A percentile compares a stretch with the other conserved stretches of the same genome.
phyloP scores from a whole-genome alignment of 2,113 vertebrate genomes.

The Lophura nycthemera region DNA sequence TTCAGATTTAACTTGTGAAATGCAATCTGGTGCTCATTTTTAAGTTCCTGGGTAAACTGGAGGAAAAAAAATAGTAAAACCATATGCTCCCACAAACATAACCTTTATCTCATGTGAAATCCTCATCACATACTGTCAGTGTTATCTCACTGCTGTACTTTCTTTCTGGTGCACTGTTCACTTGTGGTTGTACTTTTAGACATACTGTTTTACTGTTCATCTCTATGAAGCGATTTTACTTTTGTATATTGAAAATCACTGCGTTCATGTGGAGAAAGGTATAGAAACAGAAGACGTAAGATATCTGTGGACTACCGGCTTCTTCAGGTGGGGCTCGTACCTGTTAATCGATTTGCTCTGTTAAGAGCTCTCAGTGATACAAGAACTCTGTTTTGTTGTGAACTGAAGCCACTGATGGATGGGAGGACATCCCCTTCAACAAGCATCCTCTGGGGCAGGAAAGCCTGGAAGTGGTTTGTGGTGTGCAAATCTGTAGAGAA shows the following conservation, averaged over 20 bases:
- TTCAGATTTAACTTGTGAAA: not conserved
- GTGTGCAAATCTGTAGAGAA: constrained; percentile 55
- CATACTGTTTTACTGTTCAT: not conserved
- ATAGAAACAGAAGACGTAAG: not conserved
- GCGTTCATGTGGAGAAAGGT: not conserved
- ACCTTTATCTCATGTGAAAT: not conserved
- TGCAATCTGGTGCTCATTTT: not conserved
- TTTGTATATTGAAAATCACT: not conserved
- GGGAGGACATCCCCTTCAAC: constrained; percentile 37
- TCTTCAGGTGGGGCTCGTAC: not conserved
- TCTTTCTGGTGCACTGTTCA: not conserved
- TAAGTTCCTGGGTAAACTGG: not conserved
- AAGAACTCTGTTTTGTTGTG: constrained; percentile 68
- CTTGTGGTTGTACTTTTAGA: not conserved
- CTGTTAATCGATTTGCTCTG: constrained; percentile 41
- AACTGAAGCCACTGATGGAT: constrained; percentile 65
- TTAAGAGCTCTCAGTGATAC: constrained; percentile 18
- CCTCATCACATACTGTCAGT: fast-evolving
- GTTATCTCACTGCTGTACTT: not conserved
- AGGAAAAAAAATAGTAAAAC: not conserved
- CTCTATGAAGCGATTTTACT: not conserved
- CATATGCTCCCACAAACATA: not conserved
- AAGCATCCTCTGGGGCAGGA: constrained; percentile 73
- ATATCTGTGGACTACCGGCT: not conserved
- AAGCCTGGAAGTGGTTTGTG: constrained; percentile 49